phyloP scores from a whole-genome alignment of 1,140 invertebrate species.

The Zaprionus gabonicus region DNA sequence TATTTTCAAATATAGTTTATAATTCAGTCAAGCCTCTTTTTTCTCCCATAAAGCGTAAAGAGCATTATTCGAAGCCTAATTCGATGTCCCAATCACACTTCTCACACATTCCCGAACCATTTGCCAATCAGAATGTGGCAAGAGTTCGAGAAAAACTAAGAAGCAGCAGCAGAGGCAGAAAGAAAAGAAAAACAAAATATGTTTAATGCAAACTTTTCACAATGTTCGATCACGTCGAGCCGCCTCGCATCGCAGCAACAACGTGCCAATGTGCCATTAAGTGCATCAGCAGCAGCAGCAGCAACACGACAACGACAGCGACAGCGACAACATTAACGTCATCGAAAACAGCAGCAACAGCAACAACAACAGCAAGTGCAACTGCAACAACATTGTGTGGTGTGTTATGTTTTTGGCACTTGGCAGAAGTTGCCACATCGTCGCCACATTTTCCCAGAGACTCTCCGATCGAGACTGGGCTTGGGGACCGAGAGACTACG shows the following conservation, averaged over 20 bases:
- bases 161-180: neutral
- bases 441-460: slow-evolving; percentile 81
- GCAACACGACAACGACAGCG: neutral
- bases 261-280: slow-evolving; percentile 68
- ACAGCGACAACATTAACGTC: slow-evolving; percentile 27
- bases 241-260: slow-evolving; percentile 39
- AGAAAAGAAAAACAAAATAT: slow-evolving; percentile 46
- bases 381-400: slow-evolving; percentile 41
- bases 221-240: slow-evolving; percentile 72
- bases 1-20: too few relatives aligned
- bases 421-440: slow-evolving; percentile 76
- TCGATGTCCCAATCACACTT: neutral
- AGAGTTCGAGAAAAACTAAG: slow-evolving; percentile 19
- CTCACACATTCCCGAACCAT: slow-evolving; percentile 43
- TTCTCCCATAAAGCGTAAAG: too few relatives aligned
- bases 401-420: slow-evolving; percentile 81
- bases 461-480: slow-evolving; percentile 24
- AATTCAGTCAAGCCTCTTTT: too few relatives aligned
- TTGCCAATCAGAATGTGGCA: slow-evolving; percentile 61
- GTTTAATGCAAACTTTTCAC: slow-evolving; percentile 76
- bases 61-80: too few relatives aligned
- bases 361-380: slow-evolving; percentile 15
- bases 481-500: slow-evolving; percentile 10
- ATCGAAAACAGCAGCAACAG: slow-evolving; percentile 27
- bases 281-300: slow-evolving; percentile 57